Conservation (phyloP, 2,888 invertebrate genomes). For the Pollenia labialis region DNA sequence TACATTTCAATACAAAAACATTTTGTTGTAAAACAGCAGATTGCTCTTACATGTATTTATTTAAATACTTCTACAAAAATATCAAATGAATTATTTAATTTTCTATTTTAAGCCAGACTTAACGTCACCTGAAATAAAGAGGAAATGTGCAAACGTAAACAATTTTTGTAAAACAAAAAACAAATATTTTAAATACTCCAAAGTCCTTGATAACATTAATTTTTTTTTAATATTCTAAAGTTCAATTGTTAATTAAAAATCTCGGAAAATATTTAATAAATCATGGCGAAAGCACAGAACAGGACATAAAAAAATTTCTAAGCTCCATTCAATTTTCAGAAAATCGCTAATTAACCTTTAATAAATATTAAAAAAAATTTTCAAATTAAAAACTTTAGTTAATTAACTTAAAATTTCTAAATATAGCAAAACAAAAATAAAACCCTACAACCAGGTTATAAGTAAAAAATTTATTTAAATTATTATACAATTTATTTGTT, state of each 20-base stretch:
- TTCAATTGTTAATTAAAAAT: too few relatives aligned
- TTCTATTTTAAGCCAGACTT: slow-evolving; percentile 33
- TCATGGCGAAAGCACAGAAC: too few relatives aligned
- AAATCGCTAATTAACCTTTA: neutral
- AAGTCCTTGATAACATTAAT: neutral
- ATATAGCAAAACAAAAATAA: neutral
- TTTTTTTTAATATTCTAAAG: too few relatives aligned
- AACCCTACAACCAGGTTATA: slow-evolving; percentile 3
- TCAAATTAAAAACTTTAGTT: slow-evolving; percentile 9
- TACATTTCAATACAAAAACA: slow-evolving; percentile 31
- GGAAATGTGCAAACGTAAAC: neutral
- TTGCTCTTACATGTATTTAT: slow-evolving; percentile 40
- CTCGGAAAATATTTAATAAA: too few relatives aligned
- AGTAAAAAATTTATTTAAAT: slow-evolving; percentile 34
- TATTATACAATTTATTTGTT: slow-evolving; percentile 17
- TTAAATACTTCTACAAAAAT: slow-evolving; percentile 40
- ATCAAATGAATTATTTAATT: slow-evolving; percentile 37
- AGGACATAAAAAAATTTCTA: too few relatives aligned
- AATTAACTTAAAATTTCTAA: slow-evolving; percentile 23
- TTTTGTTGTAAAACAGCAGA: slow-evolving; percentile 26
- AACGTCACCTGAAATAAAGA: slow-evolving; percentile 16
- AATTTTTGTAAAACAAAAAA: neutral
- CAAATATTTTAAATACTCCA: neutral
- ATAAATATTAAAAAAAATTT: neutral
- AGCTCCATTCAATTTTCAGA: too few relatives aligned